Percentiles rank a stretch among this genome's conserved stretches.
Evolutionary conservation across 2,888 invertebrate species (phyloP).

Genomic region (Phytoseiulus persimilis): DNA sequence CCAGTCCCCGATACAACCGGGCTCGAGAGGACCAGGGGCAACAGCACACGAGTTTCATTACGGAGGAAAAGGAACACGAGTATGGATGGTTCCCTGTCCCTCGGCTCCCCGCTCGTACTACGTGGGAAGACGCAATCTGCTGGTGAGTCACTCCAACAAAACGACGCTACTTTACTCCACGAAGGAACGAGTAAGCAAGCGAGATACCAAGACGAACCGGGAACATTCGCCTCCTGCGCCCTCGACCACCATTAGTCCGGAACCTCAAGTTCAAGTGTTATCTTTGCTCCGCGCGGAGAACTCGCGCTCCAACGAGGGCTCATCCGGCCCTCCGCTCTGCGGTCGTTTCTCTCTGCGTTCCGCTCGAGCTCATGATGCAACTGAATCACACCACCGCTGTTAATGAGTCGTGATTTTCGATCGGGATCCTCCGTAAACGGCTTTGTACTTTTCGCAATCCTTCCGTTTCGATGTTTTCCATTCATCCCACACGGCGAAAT

Average conservation of each 20-base stretch:
- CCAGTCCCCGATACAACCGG: no score
- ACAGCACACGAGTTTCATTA: background rate
- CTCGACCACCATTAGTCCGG: background rate
- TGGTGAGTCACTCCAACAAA: conserved; percentile 22
- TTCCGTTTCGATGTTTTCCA: no score
- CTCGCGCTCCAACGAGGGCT: no score
- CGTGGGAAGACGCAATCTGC: conserved; percentile 38
- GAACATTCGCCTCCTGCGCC: background rate
- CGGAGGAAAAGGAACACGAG: background rate
- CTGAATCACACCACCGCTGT: background rate
- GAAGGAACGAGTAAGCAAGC: background rate
- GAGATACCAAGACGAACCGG: background rate
- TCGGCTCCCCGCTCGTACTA: background rate
- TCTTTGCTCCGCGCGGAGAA: background rate
- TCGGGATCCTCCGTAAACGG: no score
- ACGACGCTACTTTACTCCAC: background rate
- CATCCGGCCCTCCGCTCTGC: no score
- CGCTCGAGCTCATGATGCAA: no score
- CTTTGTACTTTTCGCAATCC: no score
- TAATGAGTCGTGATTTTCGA: background rate
- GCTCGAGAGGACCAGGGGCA: background rate
- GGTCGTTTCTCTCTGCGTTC: no score
- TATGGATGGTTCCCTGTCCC: background rate
- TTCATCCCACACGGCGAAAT: no score
- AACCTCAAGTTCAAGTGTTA: background rate